These are phyloP conservation scores for Chymomyza fuscimana DNA, from an alignment of 2,888 invertebrate genomes.

Conservation along the genomic window DNA sequence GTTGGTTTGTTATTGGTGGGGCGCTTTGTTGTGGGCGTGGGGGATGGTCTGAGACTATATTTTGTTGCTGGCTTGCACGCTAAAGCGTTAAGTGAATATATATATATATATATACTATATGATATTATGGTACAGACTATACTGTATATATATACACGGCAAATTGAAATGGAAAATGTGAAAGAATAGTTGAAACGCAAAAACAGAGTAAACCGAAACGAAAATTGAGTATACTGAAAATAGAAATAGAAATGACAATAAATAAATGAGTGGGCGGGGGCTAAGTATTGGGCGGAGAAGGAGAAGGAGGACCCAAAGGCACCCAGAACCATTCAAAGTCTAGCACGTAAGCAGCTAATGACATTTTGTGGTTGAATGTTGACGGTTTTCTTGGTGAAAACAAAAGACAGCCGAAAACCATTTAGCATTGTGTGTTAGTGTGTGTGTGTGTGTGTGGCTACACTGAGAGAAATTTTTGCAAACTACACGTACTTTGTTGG, in stretches of 20 bases:
- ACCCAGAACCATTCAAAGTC: not conserved
- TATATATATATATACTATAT: not conserved
- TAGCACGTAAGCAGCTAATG: slow-evolving; percentile 16
- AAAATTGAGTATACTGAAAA: not conserved
- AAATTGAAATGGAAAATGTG: not conserved
- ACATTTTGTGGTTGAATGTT: slow-evolving; percentile 8
- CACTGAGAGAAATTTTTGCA: not conserved
- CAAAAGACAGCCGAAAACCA: not conserved
- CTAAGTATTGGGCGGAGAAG: not conserved
- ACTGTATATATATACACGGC: not conserved
- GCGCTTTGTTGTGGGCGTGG: not conserved
- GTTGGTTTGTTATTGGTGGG: not conserved
- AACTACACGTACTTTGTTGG: no score
- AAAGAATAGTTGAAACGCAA: not conserved
- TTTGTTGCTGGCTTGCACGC: not conserved
- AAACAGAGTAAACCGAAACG: slow-evolving; percentile 3
- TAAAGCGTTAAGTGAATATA: not conserved
- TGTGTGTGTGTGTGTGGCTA: not conserved
- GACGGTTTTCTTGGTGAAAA: not conserved
- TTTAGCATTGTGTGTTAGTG: not conserved
- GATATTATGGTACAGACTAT: no score
- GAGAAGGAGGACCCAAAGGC: no score
- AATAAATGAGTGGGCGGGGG: slow-evolving; percentile 4
- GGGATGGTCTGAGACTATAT: not conserved
- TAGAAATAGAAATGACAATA: slow-evolving; percentile 1